Percentiles rank a stretch among this genome's conserved stretches.
These are phyloP conservation scores for Zele albiditarsus DNA, from an alignment of 2,888 invertebrate genomes.

Conservation along the genomic window DNA sequence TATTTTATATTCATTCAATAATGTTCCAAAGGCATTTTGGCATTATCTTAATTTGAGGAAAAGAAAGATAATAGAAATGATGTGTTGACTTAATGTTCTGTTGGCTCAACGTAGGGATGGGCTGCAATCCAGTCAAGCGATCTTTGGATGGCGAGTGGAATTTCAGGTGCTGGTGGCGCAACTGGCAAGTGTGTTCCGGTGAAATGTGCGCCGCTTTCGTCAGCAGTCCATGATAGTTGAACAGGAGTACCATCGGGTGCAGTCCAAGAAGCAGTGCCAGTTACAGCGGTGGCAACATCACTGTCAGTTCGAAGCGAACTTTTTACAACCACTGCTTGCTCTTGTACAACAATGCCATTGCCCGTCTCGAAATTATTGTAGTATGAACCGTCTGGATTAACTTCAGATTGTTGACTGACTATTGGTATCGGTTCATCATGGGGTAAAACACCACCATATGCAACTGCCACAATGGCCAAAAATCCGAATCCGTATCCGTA, in stretches of 20 bases:
- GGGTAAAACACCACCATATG: slow-evolving; percentile 41
- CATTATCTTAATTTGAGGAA: neutral
- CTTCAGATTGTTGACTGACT: slow-evolving; percentile 48
- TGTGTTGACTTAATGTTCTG: neutral
- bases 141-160: slow-evolving; percentile 47
- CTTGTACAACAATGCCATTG: slow-evolving; percentile 49
- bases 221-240: slow-evolving; percentile 44
- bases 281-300: slow-evolving; percentile 37
- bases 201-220: slow-evolving; percentile 48
- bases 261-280: slow-evolving; percentile 43
- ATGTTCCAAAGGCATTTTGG: neutral
- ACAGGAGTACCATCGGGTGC: slow-evolving; percentile 51
- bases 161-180: slow-evolving; percentile 45
- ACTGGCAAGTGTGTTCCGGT: slow-evolving; percentile 50
- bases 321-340: slow-evolving; percentile 45
- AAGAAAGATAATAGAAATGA: neutral
- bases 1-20: neutral
- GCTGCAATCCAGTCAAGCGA: slow-evolving; percentile 50
- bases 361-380: slow-evolving; percentile 48
- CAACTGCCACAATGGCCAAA: slow-evolving; percentile 46
- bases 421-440: slow-evolving; percentile 45
- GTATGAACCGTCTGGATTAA: slow-evolving; percentile 50
- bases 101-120: slow-evolving; percentile 47
- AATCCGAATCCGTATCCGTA: slow-evolving; percentile 37
- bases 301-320: slow-evolving; percentile 28